Percentiles rank a stretch among this genome's conserved stretches.
phyloP scores from a whole-genome alignment of 2,113 vertebrate species.

The Brachypteracias leptosomus region DNA sequence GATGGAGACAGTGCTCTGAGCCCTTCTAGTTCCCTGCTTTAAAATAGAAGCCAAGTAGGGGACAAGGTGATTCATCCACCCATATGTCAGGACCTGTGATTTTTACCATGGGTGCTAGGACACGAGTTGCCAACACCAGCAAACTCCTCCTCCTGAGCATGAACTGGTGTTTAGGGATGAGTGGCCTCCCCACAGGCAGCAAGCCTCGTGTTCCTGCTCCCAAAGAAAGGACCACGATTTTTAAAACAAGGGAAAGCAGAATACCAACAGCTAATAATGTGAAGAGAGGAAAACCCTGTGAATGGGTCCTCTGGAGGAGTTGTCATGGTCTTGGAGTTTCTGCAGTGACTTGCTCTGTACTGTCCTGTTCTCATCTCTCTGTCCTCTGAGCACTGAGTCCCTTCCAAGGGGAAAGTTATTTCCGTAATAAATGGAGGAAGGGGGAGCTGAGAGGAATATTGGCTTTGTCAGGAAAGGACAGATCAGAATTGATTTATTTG shows the following conservation, averaged over 20 bases:
- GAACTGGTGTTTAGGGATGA: background rate
- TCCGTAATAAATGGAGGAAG: background rate
- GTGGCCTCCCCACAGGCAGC: background rate
- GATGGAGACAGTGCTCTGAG: no score
- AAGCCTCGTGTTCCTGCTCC: background rate
- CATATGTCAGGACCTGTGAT: accelerated
- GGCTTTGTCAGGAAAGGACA: conserved; percentile 1
- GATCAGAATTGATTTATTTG: background rate
- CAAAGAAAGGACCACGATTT: background rate
- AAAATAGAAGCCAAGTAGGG: background rate
- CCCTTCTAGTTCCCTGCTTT: background rate
- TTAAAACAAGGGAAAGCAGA: background rate
- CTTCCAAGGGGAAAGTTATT: background rate
- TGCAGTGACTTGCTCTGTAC: background rate
- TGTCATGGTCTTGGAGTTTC: background rate
- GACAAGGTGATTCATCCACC: background rate
- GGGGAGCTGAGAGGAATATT: background rate
- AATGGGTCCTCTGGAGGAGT: background rate
- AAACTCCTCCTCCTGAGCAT: background rate
- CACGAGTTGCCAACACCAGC: background rate
- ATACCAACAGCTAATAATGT: background rate
- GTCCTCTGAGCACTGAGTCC: background rate
- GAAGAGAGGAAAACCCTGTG: background rate
- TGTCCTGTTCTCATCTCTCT: background rate
- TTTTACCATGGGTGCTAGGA: background rate